Base-by-base conservation (phyloP, 2,113 vertebrate species). In the Bubo blakistoni region DNA sequence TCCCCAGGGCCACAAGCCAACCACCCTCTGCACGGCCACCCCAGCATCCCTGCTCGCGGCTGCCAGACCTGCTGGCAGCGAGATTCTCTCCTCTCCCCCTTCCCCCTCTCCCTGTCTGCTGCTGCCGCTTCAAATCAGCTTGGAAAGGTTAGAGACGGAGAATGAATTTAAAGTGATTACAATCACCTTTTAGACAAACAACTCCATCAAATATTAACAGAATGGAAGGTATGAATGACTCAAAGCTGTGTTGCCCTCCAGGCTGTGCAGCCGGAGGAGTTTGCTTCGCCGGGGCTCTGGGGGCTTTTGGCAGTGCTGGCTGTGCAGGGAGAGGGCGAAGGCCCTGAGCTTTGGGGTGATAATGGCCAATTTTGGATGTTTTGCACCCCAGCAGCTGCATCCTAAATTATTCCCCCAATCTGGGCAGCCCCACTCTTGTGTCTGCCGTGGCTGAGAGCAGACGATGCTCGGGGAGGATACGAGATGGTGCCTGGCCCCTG, bases 131-230 rank as follows among this genome's bases (percentile, higher is more conserved):
- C 96, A 91, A 95, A 96, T 97, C 95, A 95, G 96, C 94, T 95
- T 71, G 93, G 93, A 95, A 97, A 98, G 96, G 94, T 96, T 97
- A 89, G 96, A 95, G 97, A 96, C 62, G 69, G 96, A 66, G 81
- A 90, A 96, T 94, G 97, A 97, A 98, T 97, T 97, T 94, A 94
- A 95, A 97, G 95, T 88, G 97, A 97, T 98, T 97, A 92, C 94
- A 92, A 94, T 97, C 97, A 97, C 94, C 96, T 97, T 95, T 97
- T 90, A 96, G 93, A 96, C 97, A 98, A 98, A 96, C 95, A 96
- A 92, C 93, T 90, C 80, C 95, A 97, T 97, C 96, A 98, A 95
- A 97, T 96, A 97, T 94, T 97, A 97, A 96, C 61, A 52, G 49
- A 38, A 92, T 6, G 70, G 44, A 32, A 94, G 91, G 80, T 90